Conservation (phyloP, 2,113 vertebrate genomes). For the Poecilia latipinna region DNA sequence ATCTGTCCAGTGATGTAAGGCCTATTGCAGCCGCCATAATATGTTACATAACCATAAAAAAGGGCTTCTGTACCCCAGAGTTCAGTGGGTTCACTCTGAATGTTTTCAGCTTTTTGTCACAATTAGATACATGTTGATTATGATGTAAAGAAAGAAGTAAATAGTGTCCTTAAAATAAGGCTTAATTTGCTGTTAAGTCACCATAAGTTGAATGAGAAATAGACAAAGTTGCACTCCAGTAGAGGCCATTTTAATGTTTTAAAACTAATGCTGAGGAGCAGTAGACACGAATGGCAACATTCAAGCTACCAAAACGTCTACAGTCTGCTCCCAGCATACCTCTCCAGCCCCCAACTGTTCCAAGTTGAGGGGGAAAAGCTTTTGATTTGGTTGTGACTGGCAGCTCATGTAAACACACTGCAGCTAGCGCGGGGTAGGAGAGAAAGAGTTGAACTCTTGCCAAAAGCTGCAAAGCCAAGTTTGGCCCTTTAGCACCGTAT, state of each 20-base stretch:
- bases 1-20: conserved; percentile 71
- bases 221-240: conserved; percentile 3
- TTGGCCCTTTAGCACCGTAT: conserved; percentile 67
- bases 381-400: conserved; percentile 77
- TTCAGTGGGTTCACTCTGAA: conserved; percentile 60
- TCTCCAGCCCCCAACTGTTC: conserved; percentile 67
- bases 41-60: conserved; percentile 70
- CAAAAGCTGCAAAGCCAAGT: conserved; percentile 75
- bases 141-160: conserved; percentile 17
- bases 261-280: conserved; percentile 25
- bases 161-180: conserved; percentile 15
- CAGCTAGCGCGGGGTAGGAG: conserved; percentile 69
- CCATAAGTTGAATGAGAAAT: conserved; percentile 23
- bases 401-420: conserved; percentile 77
- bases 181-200: background rate
- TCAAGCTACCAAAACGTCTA: conserved; percentile 41
- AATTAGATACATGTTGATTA: conserved; percentile 26
- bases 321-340: conserved; percentile 52
- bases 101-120: conserved; percentile 53
- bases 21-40: conserved; percentile 55
- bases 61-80: conserved; percentile 54
- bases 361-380: conserved; percentile 65
- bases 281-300: conserved; percentile 44
- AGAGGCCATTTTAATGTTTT: conserved; percentile 2
- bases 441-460: conserved; percentile 68